Evolutionary conservation across 2,113 vertebrate species (phyloP).

Genomic region (Oncorhynchus tshawytscha): DNA sequence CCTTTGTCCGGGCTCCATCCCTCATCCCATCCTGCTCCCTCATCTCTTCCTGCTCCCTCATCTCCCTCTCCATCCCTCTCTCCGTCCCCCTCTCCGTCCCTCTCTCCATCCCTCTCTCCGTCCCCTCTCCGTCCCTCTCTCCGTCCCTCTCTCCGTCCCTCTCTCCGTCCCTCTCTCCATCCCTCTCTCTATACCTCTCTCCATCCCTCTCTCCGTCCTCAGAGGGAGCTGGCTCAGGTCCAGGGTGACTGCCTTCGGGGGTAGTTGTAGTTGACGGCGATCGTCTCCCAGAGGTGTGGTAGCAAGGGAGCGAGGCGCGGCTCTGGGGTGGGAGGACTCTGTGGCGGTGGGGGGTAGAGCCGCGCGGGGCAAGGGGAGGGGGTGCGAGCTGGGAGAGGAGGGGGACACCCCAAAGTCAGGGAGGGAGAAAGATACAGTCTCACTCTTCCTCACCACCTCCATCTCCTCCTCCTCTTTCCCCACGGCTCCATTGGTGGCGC

Average conservation of each 20-base stretch:
- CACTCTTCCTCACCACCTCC: background rate
- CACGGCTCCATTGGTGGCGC: slow-evolving; percentile 59
- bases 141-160: slow-evolving; percentile 38
- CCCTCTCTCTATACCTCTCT: slow-evolving; percentile 7
- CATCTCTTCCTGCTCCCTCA: slow-evolving; percentile 53
- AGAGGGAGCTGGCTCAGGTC: slow-evolving; percentile 78
- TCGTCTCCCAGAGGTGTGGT: slow-evolving; percentile 34
- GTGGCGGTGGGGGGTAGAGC: slow-evolving; percentile 63
- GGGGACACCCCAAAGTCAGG: background rate
- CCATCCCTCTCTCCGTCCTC: slow-evolving; percentile 57
- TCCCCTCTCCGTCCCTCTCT: slow-evolving; percentile 49
- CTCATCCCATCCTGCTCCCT: slow-evolving; percentile 60
- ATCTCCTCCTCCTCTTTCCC: slow-evolving; percentile 68
- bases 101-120: slow-evolving; percentile 34
- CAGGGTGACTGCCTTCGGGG: slow-evolving; percentile 76
- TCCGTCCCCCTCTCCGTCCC: too few relatives aligned
- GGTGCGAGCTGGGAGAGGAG: slow-evolving; percentile 59
- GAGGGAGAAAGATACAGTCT: background rate
- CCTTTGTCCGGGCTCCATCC: slow-evolving; percentile 32
- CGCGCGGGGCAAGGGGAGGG: slow-evolving; percentile 66
- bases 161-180: slow-evolving; percentile 56
- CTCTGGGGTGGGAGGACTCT: slow-evolving; percentile 67
- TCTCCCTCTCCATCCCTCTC: slow-evolving; percentile 49
- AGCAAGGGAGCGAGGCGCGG: slow-evolving; percentile 55
- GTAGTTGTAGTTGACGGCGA: slow-evolving; percentile 14